Base-by-base conservation (phyloP, 2,113 vertebrate species). In the Pimephales promelas region DNA sequence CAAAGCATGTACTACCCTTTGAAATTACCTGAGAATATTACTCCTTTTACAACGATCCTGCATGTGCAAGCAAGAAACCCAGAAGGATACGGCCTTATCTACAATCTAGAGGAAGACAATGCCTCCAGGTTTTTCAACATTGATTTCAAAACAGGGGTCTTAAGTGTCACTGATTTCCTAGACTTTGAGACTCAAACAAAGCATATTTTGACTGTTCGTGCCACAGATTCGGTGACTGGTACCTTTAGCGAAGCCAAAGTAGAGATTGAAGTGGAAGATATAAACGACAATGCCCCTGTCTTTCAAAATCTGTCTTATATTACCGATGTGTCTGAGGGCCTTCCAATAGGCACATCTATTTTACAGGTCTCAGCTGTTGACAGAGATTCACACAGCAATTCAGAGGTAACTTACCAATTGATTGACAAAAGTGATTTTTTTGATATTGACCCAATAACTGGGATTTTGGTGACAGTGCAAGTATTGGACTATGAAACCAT, bases 1-100 rank as follows among this genome's bases (percentile, higher is more conserved):
- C 97, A 98, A 89, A 98, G 94, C 49, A 88, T 96, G 26, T 95
- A 96, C 73, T 99, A 99, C 76, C 95, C 91, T 7, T 94, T 99
- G 56, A 96, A 93, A 87, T 95, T 99, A 24, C 97, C 97, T 26
- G 98, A 99, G 93, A 97, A 97, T 43, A 95, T 97, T 24, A 93
- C 96, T 3, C 93, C 95, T 0, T 96, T 96, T 77, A 98, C 97
- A 4, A 96, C 97, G 0, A 94, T 99, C 86, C 91, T 99, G 43
- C 97, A 99, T 61, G 96, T 98, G 3, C 98, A 98, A 90, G 98
- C 98, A 57, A 95, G 96, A 73, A 99, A 97, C 84, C 97, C 97
- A 0, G 97, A 98, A 61, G 97, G 97, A 52, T 96, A 97, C 79
- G 95, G 96, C 11, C 94, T 99, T 18, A 97, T 99, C 90, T 99